Percentiles rank a stretch among this genome's conserved stretches.
Evolutionary conservation across 2,797 vertebrate species (phyloP).

Genomic region (Sebastes glaucus): DNA sequence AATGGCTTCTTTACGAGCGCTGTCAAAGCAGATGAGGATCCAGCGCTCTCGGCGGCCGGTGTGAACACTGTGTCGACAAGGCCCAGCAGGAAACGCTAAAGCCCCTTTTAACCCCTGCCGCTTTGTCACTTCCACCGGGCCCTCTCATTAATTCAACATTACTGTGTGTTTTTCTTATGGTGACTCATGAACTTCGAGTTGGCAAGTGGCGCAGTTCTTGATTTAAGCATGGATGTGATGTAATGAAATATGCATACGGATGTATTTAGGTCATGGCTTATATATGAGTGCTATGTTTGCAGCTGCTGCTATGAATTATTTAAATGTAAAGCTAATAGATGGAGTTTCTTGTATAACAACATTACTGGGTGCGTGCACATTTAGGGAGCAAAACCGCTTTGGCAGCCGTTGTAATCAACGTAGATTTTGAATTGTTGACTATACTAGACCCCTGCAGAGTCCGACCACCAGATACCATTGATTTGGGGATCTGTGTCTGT

Average conservation of each 20-base stretch:
- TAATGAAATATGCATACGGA: slow-evolving; percentile 53
- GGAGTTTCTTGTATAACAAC: too few species aligned
- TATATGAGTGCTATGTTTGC: slow-evolving; percentile 48
- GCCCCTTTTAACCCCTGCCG: slow-evolving; percentile 66
- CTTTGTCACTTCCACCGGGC: slow-evolving; percentile 50
- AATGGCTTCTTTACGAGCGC: slow-evolving; percentile 72
- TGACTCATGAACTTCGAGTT: slow-evolving; percentile 28
- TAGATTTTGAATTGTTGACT: too few species aligned
- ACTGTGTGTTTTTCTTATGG: slow-evolving; percentile 41
- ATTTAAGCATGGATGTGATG: slow-evolving; percentile 30
- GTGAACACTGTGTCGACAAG: slow-evolving; percentile 53
- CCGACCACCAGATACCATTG: too few species aligned
- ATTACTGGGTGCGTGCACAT: too few species aligned
- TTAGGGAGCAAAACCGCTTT: too few species aligned
- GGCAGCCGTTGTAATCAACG: too few species aligned
- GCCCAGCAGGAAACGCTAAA: slow-evolving; percentile 59
- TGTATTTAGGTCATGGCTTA: slow-evolving; percentile 39
- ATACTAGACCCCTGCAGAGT: too few species aligned
- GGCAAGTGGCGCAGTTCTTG: background rate
- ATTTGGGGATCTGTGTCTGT: too few species aligned
- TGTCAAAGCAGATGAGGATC: slow-evolving; percentile 72
- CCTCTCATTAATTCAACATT: slow-evolving; percentile 61
- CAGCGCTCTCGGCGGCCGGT: slow-evolving; percentile 34
- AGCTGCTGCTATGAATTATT: slow-evolving; percentile 43
- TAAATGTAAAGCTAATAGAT: slow-evolving; percentile 37